These are phyloP conservation scores for Chrysodeixis includens DNA, from an alignment of 2,888 invertebrate genomes.

Conservation along the genomic window DNA sequence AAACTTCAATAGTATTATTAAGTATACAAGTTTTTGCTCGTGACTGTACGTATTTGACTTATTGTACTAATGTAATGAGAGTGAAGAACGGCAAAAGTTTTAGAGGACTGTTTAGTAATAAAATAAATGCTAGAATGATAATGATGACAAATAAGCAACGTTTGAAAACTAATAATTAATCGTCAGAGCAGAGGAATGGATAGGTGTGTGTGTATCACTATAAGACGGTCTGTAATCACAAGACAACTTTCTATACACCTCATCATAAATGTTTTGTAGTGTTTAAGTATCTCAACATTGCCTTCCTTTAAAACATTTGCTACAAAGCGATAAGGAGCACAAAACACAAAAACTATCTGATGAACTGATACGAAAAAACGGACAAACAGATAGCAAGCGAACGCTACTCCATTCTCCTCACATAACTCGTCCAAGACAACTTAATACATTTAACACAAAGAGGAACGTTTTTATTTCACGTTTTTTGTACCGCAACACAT, in stretches of 20 bases:
- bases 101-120: no score
- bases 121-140: no score
- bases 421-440: constrained; percentile 28
- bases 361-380: constrained; percentile 1
- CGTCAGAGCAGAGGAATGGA: no score
- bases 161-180: no score
- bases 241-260: not conserved
- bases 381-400: not conserved
- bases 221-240: not conserved
- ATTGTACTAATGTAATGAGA: no score
- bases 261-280: not conserved
- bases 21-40: no score
- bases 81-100: no score
- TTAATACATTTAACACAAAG: constrained; percentile 40
- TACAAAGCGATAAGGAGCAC: not conserved
- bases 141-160: no score
- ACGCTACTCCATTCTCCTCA: constrained; percentile 2
- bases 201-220: no score
- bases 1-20: no score
- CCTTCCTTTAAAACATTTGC: not conserved
- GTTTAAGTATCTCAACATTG: not conserved
- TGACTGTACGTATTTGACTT: no score
- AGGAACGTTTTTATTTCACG: constrained; percentile 25
- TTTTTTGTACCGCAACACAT: constrained; percentile 14
- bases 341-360: not conserved